Percentiles rank a stretch among this genome's conserved stretches.
These are phyloP conservation scores for Drosophila pseudotalamancana DNA, from an alignment of 2,888 invertebrate genomes.

Conservation along the genomic window DNA sequence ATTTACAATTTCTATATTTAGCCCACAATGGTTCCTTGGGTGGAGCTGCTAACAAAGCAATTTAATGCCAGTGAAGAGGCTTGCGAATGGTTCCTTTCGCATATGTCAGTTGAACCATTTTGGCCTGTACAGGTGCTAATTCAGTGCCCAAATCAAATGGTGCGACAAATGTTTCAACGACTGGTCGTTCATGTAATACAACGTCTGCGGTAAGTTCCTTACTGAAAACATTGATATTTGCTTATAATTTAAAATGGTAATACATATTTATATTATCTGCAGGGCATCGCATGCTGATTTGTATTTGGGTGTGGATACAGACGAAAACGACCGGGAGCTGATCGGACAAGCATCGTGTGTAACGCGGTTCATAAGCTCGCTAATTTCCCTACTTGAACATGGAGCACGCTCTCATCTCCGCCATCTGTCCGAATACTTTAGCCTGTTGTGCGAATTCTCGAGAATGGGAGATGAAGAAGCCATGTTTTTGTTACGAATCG, in stretches of 20 bases:
- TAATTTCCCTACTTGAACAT: constrained; percentile 93
- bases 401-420: constrained; percentile 94
- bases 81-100: constrained; percentile 95
- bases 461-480: constrained; percentile 98
- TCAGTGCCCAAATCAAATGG: constrained; percentile 98
- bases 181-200: constrained; percentile 97
- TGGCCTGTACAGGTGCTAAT: constrained; percentile 98
- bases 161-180: constrained; percentile 98
- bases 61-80: constrained; percentile 96
- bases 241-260: background rate
- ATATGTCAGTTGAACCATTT: constrained; percentile 97
- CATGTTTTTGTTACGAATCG: constrained; percentile 92
- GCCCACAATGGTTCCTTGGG: constrained; percentile 99
- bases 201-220: constrained; percentile 88
- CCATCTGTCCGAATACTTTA: constrained; percentile 96
- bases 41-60: constrained; percentile 96
- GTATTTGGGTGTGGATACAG: constrained; percentile 86
- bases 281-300: constrained; percentile 87
- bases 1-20: constrained; percentile 77
- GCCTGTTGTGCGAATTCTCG: constrained; percentile 95
- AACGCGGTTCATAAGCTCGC: constrained; percentile 95
- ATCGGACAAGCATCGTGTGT: constrained; percentile 94
- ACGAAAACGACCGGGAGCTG: constrained; percentile 84
- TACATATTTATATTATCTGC: constrained; percentile 5
- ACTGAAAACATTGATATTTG: background rate